A percentile compares a stretch with the other conserved stretches of the same genome.
phyloP scores from a whole-genome alignment of 2,797 vertebrate genomes.

The Bradypodion pumilum region DNA sequence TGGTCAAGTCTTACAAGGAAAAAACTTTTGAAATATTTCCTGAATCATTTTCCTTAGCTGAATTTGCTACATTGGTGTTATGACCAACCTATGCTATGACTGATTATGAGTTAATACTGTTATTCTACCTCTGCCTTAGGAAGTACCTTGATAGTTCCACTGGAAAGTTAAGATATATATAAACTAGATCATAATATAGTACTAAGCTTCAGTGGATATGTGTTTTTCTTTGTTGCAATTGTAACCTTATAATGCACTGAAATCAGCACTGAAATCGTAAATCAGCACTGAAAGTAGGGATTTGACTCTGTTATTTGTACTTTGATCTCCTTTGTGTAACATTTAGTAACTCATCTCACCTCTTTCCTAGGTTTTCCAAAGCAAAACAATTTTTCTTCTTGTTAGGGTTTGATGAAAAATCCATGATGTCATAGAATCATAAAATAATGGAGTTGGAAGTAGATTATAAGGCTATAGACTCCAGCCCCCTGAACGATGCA shows the following conservation, averaged over 20 bases:
- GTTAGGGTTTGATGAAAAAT: conserved; percentile 26
- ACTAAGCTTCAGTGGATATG: neutral
- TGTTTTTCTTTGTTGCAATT: neutral
- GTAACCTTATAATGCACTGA: too few relatives aligned
- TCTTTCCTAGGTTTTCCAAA: conserved; percentile 49
- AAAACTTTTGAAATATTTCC: too few relatives aligned
- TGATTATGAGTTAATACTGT: neutral
- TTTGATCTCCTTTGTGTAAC: neutral
- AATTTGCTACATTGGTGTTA: too few relatives aligned
- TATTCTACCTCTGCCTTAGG: neutral
- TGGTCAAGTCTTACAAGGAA: too few relatives aligned
- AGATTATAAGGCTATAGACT: too few relatives aligned
- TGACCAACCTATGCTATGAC: too few relatives aligned
- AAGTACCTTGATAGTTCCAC: neutral
- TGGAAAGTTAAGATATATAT: neutral
- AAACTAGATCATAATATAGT: neutral
- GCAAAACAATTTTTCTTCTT: conserved; percentile 22
- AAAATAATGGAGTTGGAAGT: too few relatives aligned
- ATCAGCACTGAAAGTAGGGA: conserved; percentile 27
- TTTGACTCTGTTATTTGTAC: conserved; percentile 20
- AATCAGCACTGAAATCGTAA: too few relatives aligned
- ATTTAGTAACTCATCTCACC: conserved; percentile 27
- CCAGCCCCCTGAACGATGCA: too few relatives aligned
- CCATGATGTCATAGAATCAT: conserved; percentile 1
- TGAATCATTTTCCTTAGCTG: too few relatives aligned